These are phyloP conservation scores for Rhagonycha fulva DNA, from an alignment of 2,888 invertebrate species.

Conservation along the genomic window DNA sequence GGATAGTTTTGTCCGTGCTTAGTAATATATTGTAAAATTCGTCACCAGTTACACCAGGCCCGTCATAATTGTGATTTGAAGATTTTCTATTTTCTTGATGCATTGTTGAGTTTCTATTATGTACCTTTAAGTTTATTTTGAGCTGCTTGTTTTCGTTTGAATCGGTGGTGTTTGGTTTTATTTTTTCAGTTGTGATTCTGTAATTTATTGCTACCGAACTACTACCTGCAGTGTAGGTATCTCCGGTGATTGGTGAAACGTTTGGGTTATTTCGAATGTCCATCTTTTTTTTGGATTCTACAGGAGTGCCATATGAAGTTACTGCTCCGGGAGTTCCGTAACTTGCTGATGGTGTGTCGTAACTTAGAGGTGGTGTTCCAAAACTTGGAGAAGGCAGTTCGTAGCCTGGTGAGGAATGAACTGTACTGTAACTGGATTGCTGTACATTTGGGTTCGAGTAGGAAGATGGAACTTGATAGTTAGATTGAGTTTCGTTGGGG, in stretches of 20 bases:
- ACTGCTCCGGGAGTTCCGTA: constrained; percentile 46
- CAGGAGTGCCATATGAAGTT: constrained; percentile 46
- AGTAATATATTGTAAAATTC: background rate
- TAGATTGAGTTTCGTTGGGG: too few species aligned
- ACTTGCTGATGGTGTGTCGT: constrained; percentile 40
- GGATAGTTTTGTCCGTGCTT: background rate
- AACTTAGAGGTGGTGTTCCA: constrained; percentile 36
- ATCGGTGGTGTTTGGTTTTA: background rate
- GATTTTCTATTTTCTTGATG: background rate
- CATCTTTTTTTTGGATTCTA: constrained; percentile 2
- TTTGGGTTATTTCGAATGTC: background rate
- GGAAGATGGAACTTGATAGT: background rate
- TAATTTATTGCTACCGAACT: background rate
- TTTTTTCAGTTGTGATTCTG: background rate
- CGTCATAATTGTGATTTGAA: background rate
- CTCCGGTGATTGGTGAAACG: background rate
- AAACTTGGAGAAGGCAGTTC: constrained; percentile 36
- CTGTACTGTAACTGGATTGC: background rate
- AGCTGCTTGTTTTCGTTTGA: background rate
- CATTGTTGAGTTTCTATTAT: background rate
- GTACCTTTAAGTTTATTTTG: background rate
- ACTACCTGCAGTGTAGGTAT: background rate
- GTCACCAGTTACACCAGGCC: background rate
- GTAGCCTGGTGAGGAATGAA: constrained; percentile 22
- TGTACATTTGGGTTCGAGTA: background rate